Percentiles rank a stretch among this genome's conserved stretches.
phyloP scores from a whole-genome alignment of 64 coral and sea anemone species.

The Hydrozoanthus tunicans region DNA sequence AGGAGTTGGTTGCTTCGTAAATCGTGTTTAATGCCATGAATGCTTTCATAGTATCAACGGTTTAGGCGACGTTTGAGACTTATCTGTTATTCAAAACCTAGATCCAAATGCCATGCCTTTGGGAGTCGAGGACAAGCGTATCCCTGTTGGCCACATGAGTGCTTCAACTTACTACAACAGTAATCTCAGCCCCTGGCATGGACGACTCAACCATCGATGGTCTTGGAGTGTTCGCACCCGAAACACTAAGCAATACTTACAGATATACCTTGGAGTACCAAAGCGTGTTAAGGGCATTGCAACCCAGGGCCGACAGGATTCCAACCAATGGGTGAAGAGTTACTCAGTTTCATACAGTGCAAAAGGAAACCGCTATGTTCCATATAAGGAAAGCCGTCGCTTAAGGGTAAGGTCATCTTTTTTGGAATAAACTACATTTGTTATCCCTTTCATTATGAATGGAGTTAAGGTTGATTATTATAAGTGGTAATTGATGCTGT shows the following conservation, averaged over 20 bases:
- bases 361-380: slow-evolving; percentile 49
- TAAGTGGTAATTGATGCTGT: no score
- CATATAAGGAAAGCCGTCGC: slow-evolving; percentile 26
- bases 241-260: slow-evolving; percentile 63
- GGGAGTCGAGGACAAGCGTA: slow-evolving; percentile 84
- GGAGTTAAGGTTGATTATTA: background rate
- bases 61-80: background rate
- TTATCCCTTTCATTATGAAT: background rate
- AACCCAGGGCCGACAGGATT: slow-evolving; percentile 65
- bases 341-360: slow-evolving; percentile 59
- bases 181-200: slow-evolving; percentile 64
- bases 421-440: background rate
- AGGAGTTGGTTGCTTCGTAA: no score
- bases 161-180: slow-evolving; percentile 75
- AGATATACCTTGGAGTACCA: slow-evolving; percentile 68
- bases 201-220: slow-evolving; percentile 76
- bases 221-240: slow-evolving; percentile 70
- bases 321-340: slow-evolving; percentile 77
- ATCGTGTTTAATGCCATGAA: background rate
- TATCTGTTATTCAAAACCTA: background rate
- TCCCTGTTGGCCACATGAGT: slow-evolving; percentile 74
- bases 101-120: slow-evolving; percentile 71
- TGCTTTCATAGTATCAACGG: background rate
- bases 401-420: background rate
- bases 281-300: slow-evolving; percentile 47